Conservation (phyloP, 2,888 invertebrate species). For the Capitulum mitella region DNA sequence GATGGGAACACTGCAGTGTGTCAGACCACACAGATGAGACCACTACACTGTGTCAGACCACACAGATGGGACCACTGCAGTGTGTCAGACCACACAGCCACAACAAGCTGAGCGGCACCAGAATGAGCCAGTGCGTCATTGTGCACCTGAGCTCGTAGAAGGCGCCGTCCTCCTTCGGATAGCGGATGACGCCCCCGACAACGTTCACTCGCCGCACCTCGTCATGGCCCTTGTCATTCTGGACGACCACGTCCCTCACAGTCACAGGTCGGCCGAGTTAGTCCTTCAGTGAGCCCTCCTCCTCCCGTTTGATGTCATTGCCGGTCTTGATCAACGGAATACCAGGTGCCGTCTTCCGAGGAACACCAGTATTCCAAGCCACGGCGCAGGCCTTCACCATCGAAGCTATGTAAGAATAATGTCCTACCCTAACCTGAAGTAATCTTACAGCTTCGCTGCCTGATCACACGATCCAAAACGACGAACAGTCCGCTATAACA, state of each 20-base stretch:
- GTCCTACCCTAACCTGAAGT: too few species aligned
- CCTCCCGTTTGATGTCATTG: constrained; percentile 1
- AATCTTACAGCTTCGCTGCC: too few species aligned
- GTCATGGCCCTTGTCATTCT: background rate
- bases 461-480: too few species aligned
- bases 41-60: background rate
- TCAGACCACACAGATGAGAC: background rate
- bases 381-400: too few species aligned
- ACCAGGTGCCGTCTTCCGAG: too few species aligned
- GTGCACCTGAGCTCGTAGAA: constrained; percentile 25
- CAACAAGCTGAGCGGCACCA: background rate
- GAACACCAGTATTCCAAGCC: too few species aligned
- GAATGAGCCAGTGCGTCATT: background rate
- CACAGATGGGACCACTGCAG: background rate
- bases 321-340: background rate
- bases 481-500: too few species aligned
- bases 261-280: too few species aligned
- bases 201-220: background rate
- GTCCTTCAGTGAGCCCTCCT: background rate
- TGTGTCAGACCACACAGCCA: background rate
- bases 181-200: background rate
- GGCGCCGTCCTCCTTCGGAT: constrained; percentile 17
- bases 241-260: background rate
- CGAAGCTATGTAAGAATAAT: too few species aligned
- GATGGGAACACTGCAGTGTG: background rate